A percentile compares a stretch with the other conserved stretches of the same genome.
These are phyloP conservation scores for Trachythela sp. DNA, from an alignment of 64 coral and sea anemone genomes.

Conservation along the genomic window DNA sequence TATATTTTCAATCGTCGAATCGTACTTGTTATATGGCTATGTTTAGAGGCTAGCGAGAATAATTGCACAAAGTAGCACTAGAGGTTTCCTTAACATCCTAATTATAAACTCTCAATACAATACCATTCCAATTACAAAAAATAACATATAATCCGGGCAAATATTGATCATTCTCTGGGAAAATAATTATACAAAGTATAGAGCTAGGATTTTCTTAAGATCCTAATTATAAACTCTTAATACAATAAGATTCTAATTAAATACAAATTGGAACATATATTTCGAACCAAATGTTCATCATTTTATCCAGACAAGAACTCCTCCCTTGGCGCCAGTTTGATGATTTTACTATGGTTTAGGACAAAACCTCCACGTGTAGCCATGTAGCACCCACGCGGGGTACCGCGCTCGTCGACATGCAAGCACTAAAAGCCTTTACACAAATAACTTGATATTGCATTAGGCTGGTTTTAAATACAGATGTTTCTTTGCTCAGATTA, in stretches of 20 bases:
- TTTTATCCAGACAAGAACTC: background rate
- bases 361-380: background rate
- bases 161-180: background rate
- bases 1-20: too few species aligned
- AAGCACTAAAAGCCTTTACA: background rate
- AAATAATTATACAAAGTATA: background rate
- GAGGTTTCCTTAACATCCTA: too few species aligned
- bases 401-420: background rate
- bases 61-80: too few species aligned
- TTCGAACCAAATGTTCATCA: background rate
- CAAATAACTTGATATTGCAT: too few species aligned
- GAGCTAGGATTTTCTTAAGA: background rate
- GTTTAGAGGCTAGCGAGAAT: too few species aligned
- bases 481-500: too few species aligned
- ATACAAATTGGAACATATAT: background rate
- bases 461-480: too few species aligned
- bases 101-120: too few species aligned
- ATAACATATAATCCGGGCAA: too few species aligned
- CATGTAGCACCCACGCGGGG: background rate
- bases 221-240: background rate
- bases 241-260: background rate
- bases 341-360: background rate
- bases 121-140: too few species aligned
- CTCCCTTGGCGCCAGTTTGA: background rate
- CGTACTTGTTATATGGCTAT: too few species aligned